Evolutionary conservation across 2,113 vertebrate genomes (phyloP).

Genomic region (Microcebus tavaratra): DNA sequence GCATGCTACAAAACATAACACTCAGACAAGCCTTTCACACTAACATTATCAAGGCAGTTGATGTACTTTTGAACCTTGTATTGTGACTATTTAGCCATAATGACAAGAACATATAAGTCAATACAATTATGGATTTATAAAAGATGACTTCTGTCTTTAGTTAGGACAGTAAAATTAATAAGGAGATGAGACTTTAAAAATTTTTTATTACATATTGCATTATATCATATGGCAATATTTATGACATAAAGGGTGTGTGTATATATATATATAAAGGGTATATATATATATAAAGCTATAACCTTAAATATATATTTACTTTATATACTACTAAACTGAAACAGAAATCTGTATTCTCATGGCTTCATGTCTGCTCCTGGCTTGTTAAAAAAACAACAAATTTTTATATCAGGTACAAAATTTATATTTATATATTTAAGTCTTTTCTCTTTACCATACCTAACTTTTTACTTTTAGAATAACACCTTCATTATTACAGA

Average conservation of each 20-base stretch:
- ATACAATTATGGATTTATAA: background rate
- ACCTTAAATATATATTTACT: background rate
- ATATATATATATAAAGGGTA: background rate
- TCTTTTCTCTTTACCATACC: background rate
- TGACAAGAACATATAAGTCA: background rate
- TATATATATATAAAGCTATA: background rate
- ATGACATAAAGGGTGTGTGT: background rate
- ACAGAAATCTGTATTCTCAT: background rate
- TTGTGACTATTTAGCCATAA: slow-evolving; percentile 7
- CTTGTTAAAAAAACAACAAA: background rate
- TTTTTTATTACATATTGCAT: background rate
- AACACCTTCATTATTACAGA: background rate
- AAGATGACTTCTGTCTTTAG: background rate
- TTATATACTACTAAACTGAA: background rate
- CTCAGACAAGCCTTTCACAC: slow-evolving; percentile 85
- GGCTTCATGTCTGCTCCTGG: background rate
- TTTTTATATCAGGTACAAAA: background rate
- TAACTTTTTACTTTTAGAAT: background rate
- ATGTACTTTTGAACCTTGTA: slow-evolving; percentile 34
- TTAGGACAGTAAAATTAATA: background rate
- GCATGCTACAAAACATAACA: slow-evolving; percentile 84
- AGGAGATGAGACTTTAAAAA: background rate
- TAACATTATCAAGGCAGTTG: slow-evolving; percentile 66
- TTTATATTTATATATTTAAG: background rate
- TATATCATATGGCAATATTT: background rate